Conservation (phyloP, 1,140 invertebrate species). For the roundworm (Caenorhabditis elegans) region WBcel235 BX284604.4:7619501-7620000, state of each 20-base stretch:
- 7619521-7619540: conserved; percentile 10
- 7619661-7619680: conserved; percentile 21
- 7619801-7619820: not conserved
- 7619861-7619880: too few relatives aligned
- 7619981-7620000: too few relatives aligned
- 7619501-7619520: conserved; percentile 22
- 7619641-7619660: conserved; percentile 8
- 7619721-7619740: not conserved
- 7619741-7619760: conserved; percentile 23
- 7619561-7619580: conserved; percentile 13
- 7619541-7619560: conserved; percentile 23
- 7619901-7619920: too few relatives aligned
- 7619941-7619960: too few relatives aligned
- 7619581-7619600: not conserved
- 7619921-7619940: too few relatives aligned
- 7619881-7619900: too few relatives aligned
- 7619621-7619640: conserved; percentile 31
- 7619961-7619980: too few relatives aligned
- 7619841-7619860: not conserved
- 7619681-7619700: conserved; percentile 10
- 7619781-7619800: conserved; percentile 2
- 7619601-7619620: conserved; percentile 8
- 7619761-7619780: conserved; percentile 8
- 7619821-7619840: too few relatives aligned
- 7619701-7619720: not conserved